Percentiles rank a stretch among this genome's conserved stretches.
phyloP scores from a whole-genome alignment of 2,797 vertebrate species.

The Gymnocypris eckloni region DNA sequence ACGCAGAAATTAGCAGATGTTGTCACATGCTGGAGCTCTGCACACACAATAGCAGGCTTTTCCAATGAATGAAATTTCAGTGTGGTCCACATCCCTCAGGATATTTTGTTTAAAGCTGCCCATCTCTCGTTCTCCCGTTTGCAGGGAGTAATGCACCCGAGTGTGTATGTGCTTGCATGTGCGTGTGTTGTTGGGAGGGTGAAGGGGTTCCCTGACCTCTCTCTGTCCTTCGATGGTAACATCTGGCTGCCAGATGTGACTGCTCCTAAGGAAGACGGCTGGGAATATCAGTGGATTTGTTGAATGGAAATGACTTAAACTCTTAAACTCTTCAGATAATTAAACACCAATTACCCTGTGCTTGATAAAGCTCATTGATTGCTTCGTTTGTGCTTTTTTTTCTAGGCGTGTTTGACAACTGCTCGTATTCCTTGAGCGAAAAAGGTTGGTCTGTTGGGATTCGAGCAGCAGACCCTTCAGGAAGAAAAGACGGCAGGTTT shows the following conservation, averaged over 20 bases:
- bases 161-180: constrained; percentile 49
- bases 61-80: constrained; percentile 53
- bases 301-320: constrained; percentile 71
- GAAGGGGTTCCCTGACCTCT: constrained; percentile 84
- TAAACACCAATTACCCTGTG: constrained; percentile 30
- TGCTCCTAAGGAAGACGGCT: constrained; percentile 72
- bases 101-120: constrained; percentile 51
- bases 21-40: background rate
- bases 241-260: constrained; percentile 81
- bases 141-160: constrained; percentile 30
- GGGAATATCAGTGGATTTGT: constrained; percentile 74
- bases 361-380: constrained; percentile 20
- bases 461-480: constrained; percentile 75
- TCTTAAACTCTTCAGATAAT: constrained; percentile 54
- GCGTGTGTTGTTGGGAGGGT: constrained; percentile 65
- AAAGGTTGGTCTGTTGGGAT: constrained; percentile 96
- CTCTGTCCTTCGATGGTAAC: constrained; percentile 71
- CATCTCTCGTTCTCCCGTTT: constrained; percentile 50
- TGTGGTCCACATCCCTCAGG: constrained; percentile 41
- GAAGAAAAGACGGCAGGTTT: constrained; percentile 87
- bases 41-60: background rate
- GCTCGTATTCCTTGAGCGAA: constrained; percentile 87
- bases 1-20: background rate
- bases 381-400: constrained; percentile 22
- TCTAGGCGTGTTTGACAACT: constrained; percentile 95